Evolutionary conservation across 2,797 vertebrate genomes (phyloP).

Genomic region (Salmo trutta): DNA sequence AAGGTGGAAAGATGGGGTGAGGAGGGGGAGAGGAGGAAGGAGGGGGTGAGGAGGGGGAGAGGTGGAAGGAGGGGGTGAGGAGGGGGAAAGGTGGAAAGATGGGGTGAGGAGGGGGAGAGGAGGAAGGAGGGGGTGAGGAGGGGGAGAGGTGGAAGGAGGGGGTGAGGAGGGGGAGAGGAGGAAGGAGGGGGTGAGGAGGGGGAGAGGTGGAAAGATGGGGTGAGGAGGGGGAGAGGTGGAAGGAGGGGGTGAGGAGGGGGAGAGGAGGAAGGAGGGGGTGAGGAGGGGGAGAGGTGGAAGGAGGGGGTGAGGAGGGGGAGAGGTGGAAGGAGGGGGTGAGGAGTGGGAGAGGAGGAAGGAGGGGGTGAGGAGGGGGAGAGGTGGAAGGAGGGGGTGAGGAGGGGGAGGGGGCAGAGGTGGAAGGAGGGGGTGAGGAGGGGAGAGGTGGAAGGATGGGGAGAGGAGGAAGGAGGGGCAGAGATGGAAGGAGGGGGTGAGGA

Average conservation of each 20-base stretch:
- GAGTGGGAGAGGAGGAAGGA: background rate
- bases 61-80: background rate
- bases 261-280: background rate
- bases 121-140: fast-evolving
- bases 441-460: too few species aligned
- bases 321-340: background rate
- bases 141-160: too few species aligned
- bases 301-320: background rate
- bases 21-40: background rate
- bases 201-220: too few species aligned
- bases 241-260: background rate
- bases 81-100: fast-evolving
- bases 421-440: too few species aligned
- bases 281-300: background rate
- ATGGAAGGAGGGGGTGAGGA: background rate
- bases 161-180: too few species aligned
- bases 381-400: fast-evolving
- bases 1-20: too few species aligned
- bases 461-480: background rate
- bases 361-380: fast-evolving
- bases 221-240: too few species aligned
- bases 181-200: too few species aligned
- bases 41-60: background rate
- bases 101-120: too few species aligned
- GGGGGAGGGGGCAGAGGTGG: fast-evolving